These are phyloP conservation scores for Mystacornis crossleyi DNA, from an alignment of 2,113 vertebrate genomes.

Conservation along the genomic window DNA sequence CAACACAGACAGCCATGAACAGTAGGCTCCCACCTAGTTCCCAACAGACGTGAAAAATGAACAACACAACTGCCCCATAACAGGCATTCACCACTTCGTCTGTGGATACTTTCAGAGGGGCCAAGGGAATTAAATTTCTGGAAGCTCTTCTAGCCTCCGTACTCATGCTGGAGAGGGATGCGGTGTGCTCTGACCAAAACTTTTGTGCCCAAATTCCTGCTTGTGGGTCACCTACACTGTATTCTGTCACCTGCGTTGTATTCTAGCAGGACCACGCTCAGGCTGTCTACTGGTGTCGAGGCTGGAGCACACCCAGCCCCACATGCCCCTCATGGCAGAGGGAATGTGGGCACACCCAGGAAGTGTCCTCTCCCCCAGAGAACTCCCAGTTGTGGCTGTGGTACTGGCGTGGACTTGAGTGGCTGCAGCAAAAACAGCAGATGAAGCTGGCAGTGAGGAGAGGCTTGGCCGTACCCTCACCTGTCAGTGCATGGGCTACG, in stretches of 20 bases:
- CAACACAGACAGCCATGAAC: background rate
- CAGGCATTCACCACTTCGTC: background rate
- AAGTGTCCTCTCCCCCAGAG: rapidly evolving
- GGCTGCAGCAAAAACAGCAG: background rate
- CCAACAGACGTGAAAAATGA: background rate
- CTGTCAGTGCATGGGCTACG: rapidly evolving
- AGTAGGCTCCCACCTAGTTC: background rate
- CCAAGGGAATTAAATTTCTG: background rate
- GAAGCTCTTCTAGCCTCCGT: background rate
- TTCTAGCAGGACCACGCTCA: background rate
- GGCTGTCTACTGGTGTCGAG: rapidly evolving
- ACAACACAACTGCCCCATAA: background rate
- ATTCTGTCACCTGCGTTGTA: too few relatives aligned
- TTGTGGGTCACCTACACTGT: too few relatives aligned
- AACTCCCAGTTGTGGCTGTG: background rate
- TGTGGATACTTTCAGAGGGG: background rate
- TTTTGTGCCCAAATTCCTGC: background rate
- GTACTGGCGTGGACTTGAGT: rapidly evolving
- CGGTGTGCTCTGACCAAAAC: rapidly evolving
- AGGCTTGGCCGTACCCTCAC: background rate
- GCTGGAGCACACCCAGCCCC: background rate
- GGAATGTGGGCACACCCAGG: background rate
- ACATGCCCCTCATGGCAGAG: rapidly evolving
- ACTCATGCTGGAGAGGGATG: rapidly evolving
- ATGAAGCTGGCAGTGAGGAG: background rate